Conservation (phyloP, 1,140 invertebrate species). For the Caenorhabditis inopinata region DNA sequence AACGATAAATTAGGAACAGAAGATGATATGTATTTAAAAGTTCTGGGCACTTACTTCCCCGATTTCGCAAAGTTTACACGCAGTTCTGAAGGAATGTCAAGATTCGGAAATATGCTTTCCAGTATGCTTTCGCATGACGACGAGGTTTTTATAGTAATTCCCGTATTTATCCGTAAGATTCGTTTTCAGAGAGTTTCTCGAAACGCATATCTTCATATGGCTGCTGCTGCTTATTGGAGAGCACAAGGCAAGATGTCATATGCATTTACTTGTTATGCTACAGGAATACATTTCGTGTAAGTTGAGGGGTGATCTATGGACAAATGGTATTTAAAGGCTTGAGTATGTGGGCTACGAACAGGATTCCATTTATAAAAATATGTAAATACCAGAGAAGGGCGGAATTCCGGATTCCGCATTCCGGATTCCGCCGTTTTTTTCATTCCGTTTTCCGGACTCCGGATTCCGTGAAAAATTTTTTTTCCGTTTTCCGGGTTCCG, state of each 20-base stretch:
- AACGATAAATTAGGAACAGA: not conserved
- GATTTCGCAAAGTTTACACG: slow-evolving; percentile 10
- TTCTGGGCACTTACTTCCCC: not conserved
- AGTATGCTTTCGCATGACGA: slow-evolving; percentile 16
- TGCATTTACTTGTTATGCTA: slow-evolving; percentile 34
- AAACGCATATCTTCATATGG: slow-evolving; percentile 34
- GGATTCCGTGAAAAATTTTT: too few species aligned
- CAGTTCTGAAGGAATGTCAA: slow-evolving; percentile 1
- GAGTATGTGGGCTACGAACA: too few species aligned
- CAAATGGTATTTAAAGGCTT: too few species aligned
- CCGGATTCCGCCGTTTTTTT: too few species aligned
- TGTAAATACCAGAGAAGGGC: too few species aligned
- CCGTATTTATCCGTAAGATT: too few species aligned
- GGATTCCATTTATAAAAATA: too few species aligned
- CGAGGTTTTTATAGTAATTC: not conserved
- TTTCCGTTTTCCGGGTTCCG: too few species aligned
- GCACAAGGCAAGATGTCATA: slow-evolving; percentile 14
- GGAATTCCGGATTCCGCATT: too few species aligned
- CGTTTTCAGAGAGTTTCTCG: slow-evolving; percentile 24
- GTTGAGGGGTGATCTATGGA: not conserved
- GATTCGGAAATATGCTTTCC: slow-evolving; percentile 16
- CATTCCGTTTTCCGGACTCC: too few species aligned
- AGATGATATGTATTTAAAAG: slow-evolving; percentile 1
- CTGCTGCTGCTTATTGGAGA: slow-evolving; percentile 36
- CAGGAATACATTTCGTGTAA: slow-evolving; percentile 3